These are phyloP conservation scores for Agapornis roseicollis DNA, from an alignment of 2,113 vertebrate species.

Conservation along the genomic window DNA sequence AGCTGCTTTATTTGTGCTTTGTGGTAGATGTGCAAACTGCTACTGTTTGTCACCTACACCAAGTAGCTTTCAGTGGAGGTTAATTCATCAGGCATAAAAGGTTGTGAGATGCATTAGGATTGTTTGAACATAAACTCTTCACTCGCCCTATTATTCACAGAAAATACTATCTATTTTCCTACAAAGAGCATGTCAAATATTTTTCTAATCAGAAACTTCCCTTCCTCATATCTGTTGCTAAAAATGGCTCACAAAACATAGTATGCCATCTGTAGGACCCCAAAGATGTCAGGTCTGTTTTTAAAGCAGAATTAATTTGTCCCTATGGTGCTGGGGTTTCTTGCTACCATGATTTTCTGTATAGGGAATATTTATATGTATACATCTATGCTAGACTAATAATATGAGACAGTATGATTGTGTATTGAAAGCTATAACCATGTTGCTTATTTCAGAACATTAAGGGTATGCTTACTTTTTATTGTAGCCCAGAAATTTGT, in stretches of 20 bases:
- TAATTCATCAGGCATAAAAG: neutral
- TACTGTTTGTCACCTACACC: neutral
- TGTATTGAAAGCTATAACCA: neutral
- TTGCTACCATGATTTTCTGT: neutral
- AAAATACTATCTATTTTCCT: neutral
- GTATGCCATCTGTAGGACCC: neutral
- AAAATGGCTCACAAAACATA: neutral
- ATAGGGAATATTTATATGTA: neutral
- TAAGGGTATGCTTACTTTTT: neutral
- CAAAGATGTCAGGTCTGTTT: neutral
- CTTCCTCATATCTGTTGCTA: neutral
- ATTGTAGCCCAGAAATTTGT: constrained; percentile 89
- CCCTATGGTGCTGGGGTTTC: neutral
- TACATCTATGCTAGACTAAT: neutral
- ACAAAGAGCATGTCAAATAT: neutral
- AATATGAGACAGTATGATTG: neutral
- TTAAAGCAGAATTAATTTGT: neutral
- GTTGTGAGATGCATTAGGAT: neutral
- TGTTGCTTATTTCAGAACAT: neutral
- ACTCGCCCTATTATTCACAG: neutral
- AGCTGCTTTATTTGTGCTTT: neutral
- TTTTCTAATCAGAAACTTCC: neutral
- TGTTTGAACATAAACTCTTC: neutral
- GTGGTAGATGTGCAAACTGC: neutral
- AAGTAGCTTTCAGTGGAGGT: neutral